phyloP scores from a whole-genome alignment of 1,140 invertebrate genomes.

The Drosophila albomicans region DNA sequence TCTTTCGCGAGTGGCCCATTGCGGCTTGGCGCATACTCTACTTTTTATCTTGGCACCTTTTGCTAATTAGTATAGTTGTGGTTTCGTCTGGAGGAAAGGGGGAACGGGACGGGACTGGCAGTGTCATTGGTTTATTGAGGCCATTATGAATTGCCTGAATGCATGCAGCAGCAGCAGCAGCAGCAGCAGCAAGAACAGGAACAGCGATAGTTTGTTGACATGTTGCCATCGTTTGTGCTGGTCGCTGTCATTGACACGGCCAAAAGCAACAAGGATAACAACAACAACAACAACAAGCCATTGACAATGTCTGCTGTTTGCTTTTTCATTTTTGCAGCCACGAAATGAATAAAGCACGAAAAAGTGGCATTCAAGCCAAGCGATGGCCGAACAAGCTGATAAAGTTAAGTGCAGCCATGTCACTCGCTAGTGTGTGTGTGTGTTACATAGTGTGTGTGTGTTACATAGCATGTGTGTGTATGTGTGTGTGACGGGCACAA shows the following conservation, averaged over 20 bases:
- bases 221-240: constrained; percentile 20
- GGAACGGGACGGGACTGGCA: background rate
- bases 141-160: constrained; percentile 24
- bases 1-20: background rate
- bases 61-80: background rate
- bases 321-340: constrained; percentile 28
- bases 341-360: constrained; percentile 3
- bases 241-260: constrained; percentile 5
- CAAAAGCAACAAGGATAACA: background rate
- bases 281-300: background rate
- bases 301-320: constrained; percentile 25
- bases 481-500: constrained; percentile 54
- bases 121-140: constrained; percentile 6
- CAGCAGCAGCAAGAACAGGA: too few species aligned
- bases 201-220: constrained; percentile 26
- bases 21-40: background rate
- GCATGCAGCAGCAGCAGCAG: background rate
- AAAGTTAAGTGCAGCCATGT: constrained; percentile 73
- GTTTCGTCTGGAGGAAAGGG: too few species aligned
- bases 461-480: constrained; percentile 18
- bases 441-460: constrained; percentile 25
- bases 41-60: background rate
- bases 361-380: constrained; percentile 17
- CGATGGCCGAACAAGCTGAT: constrained; percentile 67
- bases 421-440: constrained; percentile 5